Base-by-base conservation (phyloP, 2,888 invertebrate species). In the Leptopterna dolabrata region DNA sequence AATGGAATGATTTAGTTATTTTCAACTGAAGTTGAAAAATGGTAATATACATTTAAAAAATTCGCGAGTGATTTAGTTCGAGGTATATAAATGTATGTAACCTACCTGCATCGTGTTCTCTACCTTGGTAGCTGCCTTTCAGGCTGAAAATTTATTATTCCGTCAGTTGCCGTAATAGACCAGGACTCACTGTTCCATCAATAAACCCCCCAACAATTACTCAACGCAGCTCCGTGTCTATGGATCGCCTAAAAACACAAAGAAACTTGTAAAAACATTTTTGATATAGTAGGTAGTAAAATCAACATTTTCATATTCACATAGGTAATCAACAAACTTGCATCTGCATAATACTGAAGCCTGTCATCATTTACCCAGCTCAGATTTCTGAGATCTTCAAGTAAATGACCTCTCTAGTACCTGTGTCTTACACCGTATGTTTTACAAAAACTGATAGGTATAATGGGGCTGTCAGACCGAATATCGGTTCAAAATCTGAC, bases 91-190 rank as follows among this genome's bases (percentile, higher is more conserved):
- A n/a, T n/a, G n/a, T 43, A 47, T 3, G 47, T 47, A n/a, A 47
- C 13, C 6, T 47, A 83, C 87, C 87, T 29, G 80, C 87, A 24
- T 87, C 87, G 29, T 87, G 87, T 14, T 80, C 16, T 55, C 43
- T 19, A n/a, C 80, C 87, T 19, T 1, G n/a, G 63, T 41, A 87
- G 30, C 45, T 27, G 0, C 87, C 87, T 27, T 27, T 27, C 11
- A 81, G 36, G 19, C 41, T 80, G 14, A 76, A 43, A 3, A 87
- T n/a, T n/a, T n/a, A n/a, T 73, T 3, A 87, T 45, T 6, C 87
- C 87, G 41, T 87, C 87, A 81, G 80, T 80, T 29, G 80, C 55
- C 30, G 55, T 24, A 6, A 80, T 47, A 6, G 80, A 45, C 16
- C 81, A 63, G 30, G 51, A 87, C 81, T 13, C 0, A 19, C 81